Conservation (phyloP, 2,113 vertebrate species). For the Eubucco bourcierii region DNA sequence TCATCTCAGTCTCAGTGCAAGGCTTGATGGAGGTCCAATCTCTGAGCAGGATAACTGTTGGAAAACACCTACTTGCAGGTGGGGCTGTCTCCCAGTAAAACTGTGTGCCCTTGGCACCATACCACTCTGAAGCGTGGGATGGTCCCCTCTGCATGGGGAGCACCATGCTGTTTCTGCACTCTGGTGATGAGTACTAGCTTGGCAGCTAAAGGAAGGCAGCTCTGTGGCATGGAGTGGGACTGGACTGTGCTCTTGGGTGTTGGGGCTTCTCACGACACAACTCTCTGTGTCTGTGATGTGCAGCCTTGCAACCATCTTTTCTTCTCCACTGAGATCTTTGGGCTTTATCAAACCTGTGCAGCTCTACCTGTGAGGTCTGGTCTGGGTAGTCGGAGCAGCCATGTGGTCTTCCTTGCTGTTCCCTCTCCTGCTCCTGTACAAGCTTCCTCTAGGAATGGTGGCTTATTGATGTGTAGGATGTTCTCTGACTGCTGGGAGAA, state of each 20-base stretch:
- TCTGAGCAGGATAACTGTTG: neutral
- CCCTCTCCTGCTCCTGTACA: neutral
- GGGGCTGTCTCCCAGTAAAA: neutral
- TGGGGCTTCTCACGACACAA: rapidly evolving
- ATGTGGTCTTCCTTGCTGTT: neutral
- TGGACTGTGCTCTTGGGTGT: rapidly evolving
- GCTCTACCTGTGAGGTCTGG: rapidly evolving
- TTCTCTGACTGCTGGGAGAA: neutral
- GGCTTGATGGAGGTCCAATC: neutral
- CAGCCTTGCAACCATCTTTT: neutral
- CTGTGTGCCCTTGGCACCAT: rapidly evolving
- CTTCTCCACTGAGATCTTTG: neutral
- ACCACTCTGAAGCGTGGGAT: neutral
- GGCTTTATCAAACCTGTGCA: neutral
- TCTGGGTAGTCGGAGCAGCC: neutral
- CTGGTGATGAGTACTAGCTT: rapidly evolving
- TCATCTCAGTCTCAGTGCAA: neutral
- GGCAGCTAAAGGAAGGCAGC: neutral
- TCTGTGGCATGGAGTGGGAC: rapidly evolving
- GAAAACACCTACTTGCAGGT: neutral
- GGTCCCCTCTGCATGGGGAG: rapidly evolving
- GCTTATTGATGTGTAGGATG: neutral
- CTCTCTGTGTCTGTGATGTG: neutral
- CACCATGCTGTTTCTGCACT: rapidly evolving
- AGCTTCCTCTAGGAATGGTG: neutral